Evolutionary conservation across 2,797 vertebrate genomes (phyloP).

Genomic region (Thunnus albacares): DNA sequence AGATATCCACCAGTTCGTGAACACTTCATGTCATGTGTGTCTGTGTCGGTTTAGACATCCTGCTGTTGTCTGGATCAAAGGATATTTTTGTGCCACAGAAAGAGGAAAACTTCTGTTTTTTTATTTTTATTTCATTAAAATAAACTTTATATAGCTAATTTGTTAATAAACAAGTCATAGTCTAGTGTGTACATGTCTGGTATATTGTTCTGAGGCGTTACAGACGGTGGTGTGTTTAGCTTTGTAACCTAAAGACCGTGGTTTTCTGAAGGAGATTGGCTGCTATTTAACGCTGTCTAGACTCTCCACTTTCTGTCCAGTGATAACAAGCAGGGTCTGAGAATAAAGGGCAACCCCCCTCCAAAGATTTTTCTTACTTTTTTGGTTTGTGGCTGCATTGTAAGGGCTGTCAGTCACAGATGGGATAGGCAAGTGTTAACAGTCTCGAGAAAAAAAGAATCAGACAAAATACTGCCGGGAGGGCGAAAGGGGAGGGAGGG

Average conservation of each 20-base stretch:
- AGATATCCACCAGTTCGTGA: conserved; percentile 20
- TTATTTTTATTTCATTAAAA: conserved; percentile 25
- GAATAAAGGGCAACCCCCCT: conserved; percentile 62
- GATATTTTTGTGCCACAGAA: conserved; percentile 17
- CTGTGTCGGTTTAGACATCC: conserved; percentile 56
- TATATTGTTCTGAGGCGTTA: conserved; percentile 60
- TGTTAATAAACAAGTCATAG: conserved; percentile 20
- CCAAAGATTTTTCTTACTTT: conserved; percentile 66
- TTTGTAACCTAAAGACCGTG: conserved; percentile 58
- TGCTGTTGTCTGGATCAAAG: conserved; percentile 53
- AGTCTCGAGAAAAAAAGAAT: conserved; percentile 76
- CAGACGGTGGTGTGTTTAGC: conserved; percentile 55
- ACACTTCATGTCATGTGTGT: conserved; percentile 57
- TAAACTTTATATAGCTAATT: conserved; percentile 30
- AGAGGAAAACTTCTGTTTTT: conserved; percentile 11
- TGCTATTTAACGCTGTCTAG: conserved; percentile 79
- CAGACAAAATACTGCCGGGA: conserved; percentile 89
- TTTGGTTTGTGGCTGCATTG: conserved; percentile 68
- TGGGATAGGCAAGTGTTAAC: conserved; percentile 76
- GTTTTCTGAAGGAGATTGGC: conserved; percentile 70
- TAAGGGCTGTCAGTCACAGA: conserved; percentile 73
- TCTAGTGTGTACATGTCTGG: conserved; percentile 63
- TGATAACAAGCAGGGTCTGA: conserved; percentile 71
- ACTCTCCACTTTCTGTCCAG: conserved; percentile 76
- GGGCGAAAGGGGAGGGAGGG: conserved; percentile 87